Conservation (phyloP, 2,113 vertebrate species). For the Triplophysa dalaica region DNA sequence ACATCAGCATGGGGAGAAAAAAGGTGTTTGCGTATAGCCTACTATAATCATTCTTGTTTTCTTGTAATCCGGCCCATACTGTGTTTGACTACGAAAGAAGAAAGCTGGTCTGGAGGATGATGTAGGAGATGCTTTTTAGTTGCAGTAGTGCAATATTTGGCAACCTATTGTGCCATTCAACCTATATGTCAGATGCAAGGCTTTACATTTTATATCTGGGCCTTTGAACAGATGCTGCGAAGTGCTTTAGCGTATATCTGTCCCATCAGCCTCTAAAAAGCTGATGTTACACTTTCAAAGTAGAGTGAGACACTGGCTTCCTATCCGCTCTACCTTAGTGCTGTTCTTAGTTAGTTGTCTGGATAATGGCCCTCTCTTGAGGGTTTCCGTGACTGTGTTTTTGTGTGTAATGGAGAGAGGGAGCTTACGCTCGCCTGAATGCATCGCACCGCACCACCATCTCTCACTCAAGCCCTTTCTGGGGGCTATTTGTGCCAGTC, state of each 20-base stretch:
- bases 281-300: neutral
- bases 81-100: conserved; percentile 19
- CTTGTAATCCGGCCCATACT: conserved; percentile 16
- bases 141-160: neutral
- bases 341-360: conserved; percentile 52
- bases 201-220: conserved; percentile 4
- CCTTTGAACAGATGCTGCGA: neutral
- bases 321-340: conserved; percentile 13
- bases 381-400: conserved; percentile 41
- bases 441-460: conserved; percentile 30
- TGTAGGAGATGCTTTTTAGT: conserved; percentile 21
- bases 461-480: conserved; percentile 37
- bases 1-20: neutral
- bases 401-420: conserved; percentile 43
- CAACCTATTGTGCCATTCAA: neutral
- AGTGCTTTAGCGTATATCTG: neutral
- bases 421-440: conserved; percentile 47
- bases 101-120: conserved; percentile 32
- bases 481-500: neutral
- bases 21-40: neutral
- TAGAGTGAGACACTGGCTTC: neutral
- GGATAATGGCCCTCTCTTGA: conserved; percentile 50
- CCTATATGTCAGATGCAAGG: neutral
- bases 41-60: neutral
- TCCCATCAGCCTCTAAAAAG: conserved; percentile 9